Conservation (phyloP, 2,113 vertebrate genomes). For the Zonotrichia leucophrys region DNA sequence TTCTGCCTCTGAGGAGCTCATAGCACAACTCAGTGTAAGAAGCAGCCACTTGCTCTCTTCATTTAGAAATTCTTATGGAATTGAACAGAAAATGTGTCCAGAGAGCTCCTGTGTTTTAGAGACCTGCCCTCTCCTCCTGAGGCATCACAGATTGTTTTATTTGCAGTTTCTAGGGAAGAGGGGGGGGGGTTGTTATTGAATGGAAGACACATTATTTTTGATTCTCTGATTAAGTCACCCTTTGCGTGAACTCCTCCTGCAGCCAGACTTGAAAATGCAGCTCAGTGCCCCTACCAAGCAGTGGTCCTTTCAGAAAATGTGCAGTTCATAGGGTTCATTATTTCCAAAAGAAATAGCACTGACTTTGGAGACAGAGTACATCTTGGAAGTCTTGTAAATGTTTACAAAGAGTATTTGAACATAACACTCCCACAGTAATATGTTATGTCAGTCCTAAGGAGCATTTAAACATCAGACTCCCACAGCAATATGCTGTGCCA, state of each 20-base stretch:
- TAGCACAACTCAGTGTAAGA: background rate
- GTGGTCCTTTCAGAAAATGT: background rate
- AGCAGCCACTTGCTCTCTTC: background rate
- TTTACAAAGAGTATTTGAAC: constrained; percentile 18
- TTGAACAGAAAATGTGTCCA: background rate
- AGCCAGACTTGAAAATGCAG: background rate
- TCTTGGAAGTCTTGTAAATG: background rate
- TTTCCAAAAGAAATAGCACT: background rate
- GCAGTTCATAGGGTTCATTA: background rate
- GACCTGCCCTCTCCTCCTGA: background rate
- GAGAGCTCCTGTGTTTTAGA: background rate
- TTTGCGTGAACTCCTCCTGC: background rate
- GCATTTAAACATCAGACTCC: background rate
- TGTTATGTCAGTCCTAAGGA: constrained; percentile 2
- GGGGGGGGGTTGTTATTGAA: background rate
- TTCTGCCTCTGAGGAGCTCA: background rate
- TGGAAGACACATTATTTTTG: background rate
- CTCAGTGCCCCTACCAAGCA: background rate
- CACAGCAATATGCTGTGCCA: background rate
- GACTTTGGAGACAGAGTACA: background rate
- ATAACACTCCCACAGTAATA: constrained; percentile 5
- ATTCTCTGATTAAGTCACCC: background rate
- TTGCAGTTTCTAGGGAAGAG: background rate
- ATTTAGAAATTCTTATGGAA: background rate
- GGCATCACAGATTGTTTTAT: background rate